Evolutionary conservation across 2,888 invertebrate genomes (phyloP), one percentile per base, ranked within the genome.

Genomic region (Heteromyza rotundicornis): DNA sequence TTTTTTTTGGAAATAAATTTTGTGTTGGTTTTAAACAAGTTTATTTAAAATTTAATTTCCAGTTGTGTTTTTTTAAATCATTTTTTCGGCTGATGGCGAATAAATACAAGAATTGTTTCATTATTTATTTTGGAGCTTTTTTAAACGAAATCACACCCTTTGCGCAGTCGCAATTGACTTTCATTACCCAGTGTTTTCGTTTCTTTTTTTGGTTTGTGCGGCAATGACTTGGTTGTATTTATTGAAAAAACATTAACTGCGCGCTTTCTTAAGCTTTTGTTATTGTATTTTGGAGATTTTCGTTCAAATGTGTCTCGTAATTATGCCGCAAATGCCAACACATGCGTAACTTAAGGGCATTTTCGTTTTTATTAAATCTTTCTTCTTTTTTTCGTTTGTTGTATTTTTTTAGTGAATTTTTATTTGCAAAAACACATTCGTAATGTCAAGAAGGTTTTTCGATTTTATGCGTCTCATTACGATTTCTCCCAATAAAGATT

Each of bases 401-500:
- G 23, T 17, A 16, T 32, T 32, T 32, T 16, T n/a, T n/a, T n/a
- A n/a, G n/a, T n/a, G n/a, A n/a, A n/a, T n/a, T n/a, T n/a, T n/a
- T n/a, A n/a, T n/a, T n/a, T n/a, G n/a, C n/a, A n/a, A n/a, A n/a
- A n/a, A n/a, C n/a, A n/a, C n/a, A n/a, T n/a, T n/a, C n/a, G n/a
- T n/a, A n/a, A n/a, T n/a, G n/a, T n/a, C n/a, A n/a, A n/a, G n/a
- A n/a, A n/a, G n/a, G n/a, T n/a, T n/a, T n/a, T n/a, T n/a, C n/a
- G n/a, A n/a, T n/a, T n/a, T n/a, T n/a, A n/a, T 40, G 54, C 20
- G 32, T 65, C 69, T 68, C 72, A 74, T 75, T 76, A 76, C 74
- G 76, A 72, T 75, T 75, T 75, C 75, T 74, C 75, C 71, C 70
- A 74, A 75, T 76, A 69, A 66, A 65, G 27, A 27, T n/a, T n/a